These are phyloP conservation scores for Caradrina clavipalpis DNA, from an alignment of 2,888 invertebrate genomes.

Conservation along the genomic window DNA sequence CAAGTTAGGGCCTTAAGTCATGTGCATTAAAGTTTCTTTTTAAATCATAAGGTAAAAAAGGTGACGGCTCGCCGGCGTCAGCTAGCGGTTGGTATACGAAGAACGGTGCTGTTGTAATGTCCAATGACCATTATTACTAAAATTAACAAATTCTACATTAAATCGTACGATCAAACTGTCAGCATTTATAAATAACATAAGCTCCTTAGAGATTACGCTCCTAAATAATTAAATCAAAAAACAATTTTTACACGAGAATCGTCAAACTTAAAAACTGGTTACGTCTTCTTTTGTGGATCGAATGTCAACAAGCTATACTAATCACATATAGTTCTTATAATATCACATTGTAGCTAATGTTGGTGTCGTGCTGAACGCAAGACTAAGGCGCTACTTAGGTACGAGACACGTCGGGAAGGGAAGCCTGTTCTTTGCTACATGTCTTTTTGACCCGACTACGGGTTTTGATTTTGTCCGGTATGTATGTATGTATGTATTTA, in stretches of 20 bases:
- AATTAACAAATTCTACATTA: conserved; percentile 9
- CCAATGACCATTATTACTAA: conserved; percentile 1
- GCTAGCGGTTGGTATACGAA: no score
- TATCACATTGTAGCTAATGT: conserved; percentile 45
- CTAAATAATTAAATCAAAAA: conserved; percentile 15
- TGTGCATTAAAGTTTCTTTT: no score
- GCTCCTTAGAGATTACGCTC: conserved; percentile 52
- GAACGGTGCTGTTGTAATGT: no score
- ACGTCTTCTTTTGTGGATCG: conserved; percentile 18
- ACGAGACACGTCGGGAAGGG: no score
- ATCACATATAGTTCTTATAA: conserved; percentile 41
- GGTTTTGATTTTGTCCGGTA: no score
- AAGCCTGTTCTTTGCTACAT: no score
- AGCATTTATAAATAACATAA: conserved; percentile 31
- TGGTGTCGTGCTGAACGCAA: conserved; percentile 18
- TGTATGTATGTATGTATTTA: no score
- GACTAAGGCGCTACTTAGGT: not conserved
- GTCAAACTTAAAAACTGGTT: conserved; percentile 39
- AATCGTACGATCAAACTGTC: conserved; percentile 9
- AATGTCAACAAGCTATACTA: conserved; percentile 32
- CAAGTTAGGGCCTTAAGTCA: no score
- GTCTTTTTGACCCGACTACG: no score
- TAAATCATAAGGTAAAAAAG: no score
- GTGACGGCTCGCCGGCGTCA: no score
- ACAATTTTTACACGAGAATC: conserved; percentile 41